A percentile compares a stretch with the other conserved stretches of the same genome.
These are phyloP conservation scores for Fragum sueziense DNA, from an alignment of 2,888 invertebrate species.

Conservation along the genomic window DNA sequence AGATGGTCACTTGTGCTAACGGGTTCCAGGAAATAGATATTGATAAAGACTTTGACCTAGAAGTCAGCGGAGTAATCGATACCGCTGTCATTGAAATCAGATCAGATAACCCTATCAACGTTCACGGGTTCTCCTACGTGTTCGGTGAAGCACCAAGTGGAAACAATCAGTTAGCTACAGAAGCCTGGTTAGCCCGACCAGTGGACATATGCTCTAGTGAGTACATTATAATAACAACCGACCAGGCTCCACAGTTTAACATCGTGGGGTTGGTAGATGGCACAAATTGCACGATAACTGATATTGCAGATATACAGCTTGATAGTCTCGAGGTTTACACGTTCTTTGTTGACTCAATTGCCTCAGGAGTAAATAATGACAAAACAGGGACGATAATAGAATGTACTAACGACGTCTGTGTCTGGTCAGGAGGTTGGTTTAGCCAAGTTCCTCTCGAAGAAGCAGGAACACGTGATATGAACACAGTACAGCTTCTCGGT, in stretches of 20 bases:
- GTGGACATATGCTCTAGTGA: neutral
- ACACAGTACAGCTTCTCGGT: neutral
- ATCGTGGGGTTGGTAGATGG: neutral
- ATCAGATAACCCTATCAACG: neutral
- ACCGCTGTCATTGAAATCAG: neutral
- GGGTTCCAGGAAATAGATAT: neutral
- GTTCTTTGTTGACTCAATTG: neutral
- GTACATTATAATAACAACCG: neutral
- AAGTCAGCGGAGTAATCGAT: neutral
- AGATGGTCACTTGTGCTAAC: neutral
- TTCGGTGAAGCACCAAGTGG: neutral
- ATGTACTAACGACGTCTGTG: neutral
- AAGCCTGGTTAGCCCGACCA: neutral
- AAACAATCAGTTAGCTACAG: neutral
- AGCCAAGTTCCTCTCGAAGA: neutral
- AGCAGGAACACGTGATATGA: neutral
- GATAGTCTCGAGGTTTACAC: neutral
- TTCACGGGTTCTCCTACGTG: neutral
- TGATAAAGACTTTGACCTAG: neutral
- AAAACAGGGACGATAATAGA: neutral
- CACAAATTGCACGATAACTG: neutral
- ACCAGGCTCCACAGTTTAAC: neutral
- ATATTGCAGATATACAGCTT: neutral
- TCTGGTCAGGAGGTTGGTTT: conserved; percentile 4
- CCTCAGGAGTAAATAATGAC: neutral